Base-by-base conservation (phyloP, 2,113 vertebrate genomes). In the Rhadina sibilatrix region DNA sequence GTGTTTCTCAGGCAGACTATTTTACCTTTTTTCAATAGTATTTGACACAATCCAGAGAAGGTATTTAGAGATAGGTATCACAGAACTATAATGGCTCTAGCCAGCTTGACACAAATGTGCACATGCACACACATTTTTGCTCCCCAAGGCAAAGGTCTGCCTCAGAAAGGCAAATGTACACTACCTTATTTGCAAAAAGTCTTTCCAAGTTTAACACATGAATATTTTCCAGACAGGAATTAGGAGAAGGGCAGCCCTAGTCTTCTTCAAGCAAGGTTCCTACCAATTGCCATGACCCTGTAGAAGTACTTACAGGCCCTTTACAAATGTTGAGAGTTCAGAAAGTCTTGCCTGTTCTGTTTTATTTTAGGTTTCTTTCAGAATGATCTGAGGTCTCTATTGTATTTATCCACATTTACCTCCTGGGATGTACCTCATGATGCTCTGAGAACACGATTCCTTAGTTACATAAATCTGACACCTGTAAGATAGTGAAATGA, bases 11-110 rank as follows among this genome's bases (percentile, higher is more conserved):
- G 65, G 16, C 42, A 88, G 52, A 33, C 52, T 66, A 60, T 78
- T 83, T 80, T 74, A 86, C 85, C 49, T 77, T 72, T 87, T 64
- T 95, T 81, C 49, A 57, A 77, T 88, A 75, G 47, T 33, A 14
- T 53, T 95, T 92, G 85, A 95, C 69, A 86, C 52, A 75, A 72
- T 83, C 56, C 83, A 94, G 64, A 79, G 20, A 20, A 96, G 71
- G 25, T 83, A 49, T 92, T 94, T 65, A 69, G n/a, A 81, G 83
- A 92, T 3, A 89, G 40, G 25, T 61, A 63, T 90, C 72, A 77
- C 44, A 86, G 44, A 78, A 10, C 18, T 74, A 16, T 56, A 76
- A 86, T 6, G 20, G 79, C 69, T 78, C 59, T 46, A 94, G 68
- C 56, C 52, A 89, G 22, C 28, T 93, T 75, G 71, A 93, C 82